Percentiles rank a stretch among this genome's conserved stretches.
Evolutionary conservation across 2,888 invertebrate genomes (phyloP).

Genomic region (Dexiosoma caninum): DNA sequence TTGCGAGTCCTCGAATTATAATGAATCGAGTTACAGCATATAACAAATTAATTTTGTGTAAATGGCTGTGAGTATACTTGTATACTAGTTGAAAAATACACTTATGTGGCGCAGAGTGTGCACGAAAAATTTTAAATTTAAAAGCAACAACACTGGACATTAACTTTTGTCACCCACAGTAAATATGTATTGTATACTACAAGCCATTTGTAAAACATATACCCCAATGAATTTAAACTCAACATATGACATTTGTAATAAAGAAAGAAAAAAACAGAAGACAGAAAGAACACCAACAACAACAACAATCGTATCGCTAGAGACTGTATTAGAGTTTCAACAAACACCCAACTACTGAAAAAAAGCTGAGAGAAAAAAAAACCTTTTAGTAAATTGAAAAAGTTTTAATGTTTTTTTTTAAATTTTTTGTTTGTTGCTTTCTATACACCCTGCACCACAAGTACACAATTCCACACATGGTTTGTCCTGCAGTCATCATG

Average conservation of each 20-base stretch:
- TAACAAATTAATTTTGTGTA: no score
- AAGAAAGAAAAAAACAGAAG: constrained; percentile 40
- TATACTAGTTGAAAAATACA: no score
- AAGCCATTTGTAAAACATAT: constrained; percentile 12
- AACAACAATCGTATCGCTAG: constrained; percentile 40
- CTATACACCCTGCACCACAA: background rate
- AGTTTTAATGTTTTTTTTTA: constrained; percentile 68
- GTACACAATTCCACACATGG: no score
- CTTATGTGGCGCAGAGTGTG: no score
- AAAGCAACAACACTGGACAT: no score
- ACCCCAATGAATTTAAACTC: constrained; percentile 25
- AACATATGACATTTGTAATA: constrained; percentile 54
- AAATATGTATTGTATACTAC: background rate
- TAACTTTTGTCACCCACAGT: no score
- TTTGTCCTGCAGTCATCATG: no score
- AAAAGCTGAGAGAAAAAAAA: constrained; percentile 31
- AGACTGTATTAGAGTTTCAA: constrained; percentile 58
- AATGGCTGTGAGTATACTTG: no score
- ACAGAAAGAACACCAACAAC: no score
- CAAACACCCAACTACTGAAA: constrained; percentile 12
- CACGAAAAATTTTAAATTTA: no score
- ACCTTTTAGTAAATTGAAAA: constrained; percentile 72
- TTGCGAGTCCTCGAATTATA: no score
- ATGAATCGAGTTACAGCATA: no score
- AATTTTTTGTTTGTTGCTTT: constrained; percentile 45